Percentiles rank a stretch among this genome's conserved stretches.
Evolutionary conservation across 2,888 invertebrate genomes (phyloP).

Genomic region (Orthonychiurus folsomi): DNA sequence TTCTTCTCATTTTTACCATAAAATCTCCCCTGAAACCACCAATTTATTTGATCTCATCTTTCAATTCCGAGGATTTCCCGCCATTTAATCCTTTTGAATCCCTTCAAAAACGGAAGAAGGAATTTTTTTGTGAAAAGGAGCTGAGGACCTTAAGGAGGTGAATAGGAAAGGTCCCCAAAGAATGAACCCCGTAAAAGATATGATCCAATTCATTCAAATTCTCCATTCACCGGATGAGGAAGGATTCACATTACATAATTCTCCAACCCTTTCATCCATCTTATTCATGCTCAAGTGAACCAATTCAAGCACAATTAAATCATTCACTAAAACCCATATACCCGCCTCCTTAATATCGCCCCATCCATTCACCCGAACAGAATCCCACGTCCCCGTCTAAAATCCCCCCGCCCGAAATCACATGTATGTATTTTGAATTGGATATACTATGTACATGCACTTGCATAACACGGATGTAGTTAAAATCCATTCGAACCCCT

Average conservation of each 20-base stretch:
- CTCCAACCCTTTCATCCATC: slow-evolving; percentile 20
- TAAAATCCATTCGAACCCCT: too few relatives aligned
- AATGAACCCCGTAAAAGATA: neutral
- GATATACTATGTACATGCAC: too few relatives aligned
- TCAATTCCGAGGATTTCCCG: too few relatives aligned
- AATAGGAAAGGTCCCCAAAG: neutral
- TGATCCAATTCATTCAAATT: slow-evolving; percentile 12
- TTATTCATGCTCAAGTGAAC: slow-evolving; percentile 23
- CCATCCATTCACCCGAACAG: too few relatives aligned
- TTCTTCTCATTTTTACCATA: neutral
- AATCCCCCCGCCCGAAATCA: too few relatives aligned
- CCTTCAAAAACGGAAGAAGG: neutral
- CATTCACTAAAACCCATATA: too few relatives aligned
- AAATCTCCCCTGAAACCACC: neutral
- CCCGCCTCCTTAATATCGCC: too few relatives aligned
- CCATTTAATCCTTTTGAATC: neutral
- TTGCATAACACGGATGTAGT: too few relatives aligned
- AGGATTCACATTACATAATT: slow-evolving; percentile 25
- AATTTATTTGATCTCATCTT: slow-evolving; percentile 1
- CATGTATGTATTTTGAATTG: too few relatives aligned
- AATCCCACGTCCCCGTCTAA: too few relatives aligned
- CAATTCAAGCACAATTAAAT: slow-evolving; percentile 27
- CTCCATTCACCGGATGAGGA: slow-evolving; percentile 28
- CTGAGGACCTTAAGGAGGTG: neutral
- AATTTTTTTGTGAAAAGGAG: neutral